These are phyloP conservation scores for Prietella phreatophila DNA, from an alignment of 2,113 vertebrate genomes.

Conservation along the genomic window DNA sequence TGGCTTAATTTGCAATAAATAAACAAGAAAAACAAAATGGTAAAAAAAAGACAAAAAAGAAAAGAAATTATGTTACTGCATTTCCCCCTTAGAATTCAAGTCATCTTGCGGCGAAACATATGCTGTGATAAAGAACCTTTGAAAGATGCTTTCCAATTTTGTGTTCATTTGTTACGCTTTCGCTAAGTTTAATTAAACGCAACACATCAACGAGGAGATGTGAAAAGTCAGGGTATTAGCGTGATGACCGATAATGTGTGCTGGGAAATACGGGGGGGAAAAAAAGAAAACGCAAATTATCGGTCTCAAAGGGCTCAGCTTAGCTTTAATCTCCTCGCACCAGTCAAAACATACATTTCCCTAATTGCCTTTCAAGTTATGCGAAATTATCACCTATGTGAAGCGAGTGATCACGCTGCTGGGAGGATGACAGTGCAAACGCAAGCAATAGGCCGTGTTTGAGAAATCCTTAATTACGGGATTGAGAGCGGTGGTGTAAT, in stretches of 20 bases:
- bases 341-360: conserved; percentile 64
- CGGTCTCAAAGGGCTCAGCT: conserved; percentile 63
- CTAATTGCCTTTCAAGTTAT: conserved; percentile 77
- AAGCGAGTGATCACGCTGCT: conserved; percentile 65
- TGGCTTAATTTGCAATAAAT: conserved; percentile 20
- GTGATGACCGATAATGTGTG: conserved; percentile 76
- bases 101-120: conserved; percentile 39
- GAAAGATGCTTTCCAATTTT: conserved; percentile 73
- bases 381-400: conserved; percentile 71
- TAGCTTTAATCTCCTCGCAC: conserved; percentile 71
- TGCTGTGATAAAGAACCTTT: conserved; percentile 37
- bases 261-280: conserved; percentile 53
- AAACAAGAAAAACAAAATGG: neutral
- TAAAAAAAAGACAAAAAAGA: neutral
- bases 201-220: conserved; percentile 68
- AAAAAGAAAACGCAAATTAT: conserved; percentile 28
- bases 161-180: conserved; percentile 70
- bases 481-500: neutral
- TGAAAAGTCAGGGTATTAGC: conserved; percentile 73
- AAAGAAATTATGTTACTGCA: conserved; percentile 29
- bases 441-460: conserved; percentile 53
- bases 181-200: conserved; percentile 75
- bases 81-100: conserved; percentile 51
- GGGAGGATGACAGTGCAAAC: conserved; percentile 55
- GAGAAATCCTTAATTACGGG: conserved; percentile 69